phyloP scores from a whole-genome alignment of 2,888 invertebrate species.

The Drosophila borborema region DNA sequence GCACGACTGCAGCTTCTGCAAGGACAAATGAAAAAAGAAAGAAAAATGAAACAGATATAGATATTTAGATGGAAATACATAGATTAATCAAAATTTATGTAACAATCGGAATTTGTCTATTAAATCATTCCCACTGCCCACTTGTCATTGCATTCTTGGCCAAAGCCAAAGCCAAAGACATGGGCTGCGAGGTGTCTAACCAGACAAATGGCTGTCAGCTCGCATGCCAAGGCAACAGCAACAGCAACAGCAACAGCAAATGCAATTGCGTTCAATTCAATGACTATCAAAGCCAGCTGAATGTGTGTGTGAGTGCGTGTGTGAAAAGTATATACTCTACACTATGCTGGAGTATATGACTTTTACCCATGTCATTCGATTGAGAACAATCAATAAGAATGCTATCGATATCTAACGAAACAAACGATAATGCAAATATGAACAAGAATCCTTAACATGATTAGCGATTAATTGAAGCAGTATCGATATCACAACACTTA shows the following conservation, averaged over 20 bases:
- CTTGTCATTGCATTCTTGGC: constrained; percentile 26
- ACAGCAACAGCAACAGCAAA: not conserved
- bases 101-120: constrained; percentile 6
- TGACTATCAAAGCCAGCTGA: constrained; percentile 29
- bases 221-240: constrained; percentile 46
- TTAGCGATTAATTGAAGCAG: not conserved
- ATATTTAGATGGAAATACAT: not conserved
- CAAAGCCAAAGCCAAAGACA: constrained; percentile 43
- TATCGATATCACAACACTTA: too few relatives aligned
- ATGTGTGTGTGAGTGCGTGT: constrained; percentile 6
- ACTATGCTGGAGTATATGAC: not conserved
- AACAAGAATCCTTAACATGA: not conserved
- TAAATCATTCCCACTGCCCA: constrained; percentile 17
- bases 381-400: too few relatives aligned
- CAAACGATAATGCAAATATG: not conserved
- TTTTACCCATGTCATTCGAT: not conserved
- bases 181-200: constrained; percentile 59
- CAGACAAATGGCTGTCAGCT: constrained; percentile 72
- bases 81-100: constrained; percentile 1
- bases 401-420: too few relatives aligned
- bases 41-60: not conserved
- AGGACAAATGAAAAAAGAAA: constrained; percentile 37
- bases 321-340: constrained; percentile 16
- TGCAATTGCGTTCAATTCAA: constrained; percentile 46
- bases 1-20: constrained; percentile 90